Base-by-base conservation (phyloP, 2,888 invertebrate species). In the Parnassius mnemosyne region DNA sequence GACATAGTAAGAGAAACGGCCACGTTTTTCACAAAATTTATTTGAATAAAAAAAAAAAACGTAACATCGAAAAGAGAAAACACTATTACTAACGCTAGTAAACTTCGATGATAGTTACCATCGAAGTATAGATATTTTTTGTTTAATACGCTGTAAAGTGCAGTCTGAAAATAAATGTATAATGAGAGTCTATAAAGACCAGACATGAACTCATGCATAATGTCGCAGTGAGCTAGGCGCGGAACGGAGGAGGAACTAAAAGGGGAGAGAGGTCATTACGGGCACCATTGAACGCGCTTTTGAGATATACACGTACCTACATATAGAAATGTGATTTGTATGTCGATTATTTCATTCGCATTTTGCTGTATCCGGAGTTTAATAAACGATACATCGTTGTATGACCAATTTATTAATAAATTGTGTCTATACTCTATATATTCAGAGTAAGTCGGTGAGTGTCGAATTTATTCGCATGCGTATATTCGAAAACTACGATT, bases 261-360 rank as follows among this genome's bases (percentile, higher is more conserved):
- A 49, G 49, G 60, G 60, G n/a, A 53, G 42, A 49, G 42, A 47
- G 61, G 57, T 57, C 53, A 57, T 53, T 57, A 53, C 53, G 49
- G 53, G 49, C 54, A 13, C 54, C n/a, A 60, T 60, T 60, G 60
- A 53, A 53, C 42, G 11, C 42, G 11, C 55, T 10, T 42, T 44
- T 12, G 50, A 20, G 55, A 43, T 20, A 3, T 34, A 34, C 43
- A 42, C 9, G 41, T 12, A 41, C 41, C 41, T 16, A 41, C 10
- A 54, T 20, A 20, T 44, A 11, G 13, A 20, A 16, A 2, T 16
- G 10, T 3, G 25, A 16, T 41, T 56, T 61, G 50, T 44, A 34
- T 51, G 51, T 56, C 16, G 44, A 56, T 46, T 60, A 42, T 54
- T 56, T 60, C 13, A 43, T 53, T 53, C 16, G 54, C 44, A 42